Percentiles rank a stretch among this genome's conserved stretches.
phyloP scores from a whole-genome alignment of 2,113 vertebrate genomes.

The Gobiocypris rarus region DNA sequence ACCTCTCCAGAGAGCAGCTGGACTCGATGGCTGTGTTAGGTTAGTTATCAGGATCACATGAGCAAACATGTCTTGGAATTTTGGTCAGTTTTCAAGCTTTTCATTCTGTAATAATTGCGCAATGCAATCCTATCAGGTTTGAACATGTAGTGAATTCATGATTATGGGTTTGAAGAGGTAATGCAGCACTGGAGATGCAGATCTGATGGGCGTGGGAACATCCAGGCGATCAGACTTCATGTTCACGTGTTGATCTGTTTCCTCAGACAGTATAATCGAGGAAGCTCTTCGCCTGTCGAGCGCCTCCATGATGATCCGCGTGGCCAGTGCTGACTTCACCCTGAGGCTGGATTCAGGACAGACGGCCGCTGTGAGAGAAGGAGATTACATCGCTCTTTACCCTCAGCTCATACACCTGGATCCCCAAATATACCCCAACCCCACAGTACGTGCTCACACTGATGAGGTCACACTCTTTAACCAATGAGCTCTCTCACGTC shows the following conservation, averaged over 20 bases:
- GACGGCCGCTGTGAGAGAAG: constrained; percentile 59
- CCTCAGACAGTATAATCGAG: constrained; percentile 65
- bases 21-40: constrained; percentile 62
- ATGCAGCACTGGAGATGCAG: no score
- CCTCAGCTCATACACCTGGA: constrained; percentile 66
- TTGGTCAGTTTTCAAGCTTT: no score
- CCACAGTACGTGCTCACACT: constrained; percentile 53
- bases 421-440: constrained; percentile 63
- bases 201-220: no score
- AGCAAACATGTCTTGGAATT: no score
- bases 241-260: no score
- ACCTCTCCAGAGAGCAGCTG: constrained; percentile 59
- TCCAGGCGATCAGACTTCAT: no score
- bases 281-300: constrained; percentile 66
- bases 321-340: constrained; percentile 60
- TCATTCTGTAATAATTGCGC: no score
- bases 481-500: neutral
- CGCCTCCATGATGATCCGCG: constrained; percentile 68
- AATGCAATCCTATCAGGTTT: no score
- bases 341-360: constrained; percentile 59
- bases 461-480: neutral
- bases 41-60: neutral
- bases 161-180: no score
- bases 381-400: constrained; percentile 65
- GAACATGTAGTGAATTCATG: no score